Percentiles rank a stretch among this genome's conserved stretches.
Conservation (phyloP, 2,113 vertebrate genomes). For the Aplodontia rufa region DNA sequence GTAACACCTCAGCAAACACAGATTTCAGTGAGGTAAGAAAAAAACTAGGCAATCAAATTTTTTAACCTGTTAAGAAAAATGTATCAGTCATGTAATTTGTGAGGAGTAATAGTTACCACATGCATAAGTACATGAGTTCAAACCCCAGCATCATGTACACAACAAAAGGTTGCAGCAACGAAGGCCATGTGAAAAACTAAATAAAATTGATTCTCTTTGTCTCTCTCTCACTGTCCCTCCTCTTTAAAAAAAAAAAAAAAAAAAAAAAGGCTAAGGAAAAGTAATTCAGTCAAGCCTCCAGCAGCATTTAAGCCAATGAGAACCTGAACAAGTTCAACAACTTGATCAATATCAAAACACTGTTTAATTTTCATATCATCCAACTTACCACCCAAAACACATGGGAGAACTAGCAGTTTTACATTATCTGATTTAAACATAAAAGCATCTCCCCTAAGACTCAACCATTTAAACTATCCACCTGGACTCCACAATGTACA, state of each 20-base stretch:
- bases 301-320: not conserved
- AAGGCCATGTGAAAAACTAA: no score
- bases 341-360: not conserved
- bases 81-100: not conserved
- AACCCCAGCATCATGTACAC: no score
- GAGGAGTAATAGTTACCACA: not conserved
- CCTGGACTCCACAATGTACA: not conserved
- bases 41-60: not conserved
- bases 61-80: not conserved
- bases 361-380: not conserved
- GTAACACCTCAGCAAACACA: not conserved
- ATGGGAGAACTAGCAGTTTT: not conserved
- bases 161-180: no score
- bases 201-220: no score
- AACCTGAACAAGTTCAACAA: not conserved
- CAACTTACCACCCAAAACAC: constrained; percentile 10
- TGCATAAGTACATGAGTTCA: no score
- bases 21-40: constrained; percentile 6
- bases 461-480: not conserved
- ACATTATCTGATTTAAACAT: constrained; percentile 20
- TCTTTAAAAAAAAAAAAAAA: no score
- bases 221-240: no score
- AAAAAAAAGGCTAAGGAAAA: no score
- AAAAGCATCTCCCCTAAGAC: constrained; percentile 29
- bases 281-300: not conserved